Evolutionary conservation across 2,797 vertebrate species (phyloP).

Genomic region (Pseudotriccus pelzelni): DNA sequence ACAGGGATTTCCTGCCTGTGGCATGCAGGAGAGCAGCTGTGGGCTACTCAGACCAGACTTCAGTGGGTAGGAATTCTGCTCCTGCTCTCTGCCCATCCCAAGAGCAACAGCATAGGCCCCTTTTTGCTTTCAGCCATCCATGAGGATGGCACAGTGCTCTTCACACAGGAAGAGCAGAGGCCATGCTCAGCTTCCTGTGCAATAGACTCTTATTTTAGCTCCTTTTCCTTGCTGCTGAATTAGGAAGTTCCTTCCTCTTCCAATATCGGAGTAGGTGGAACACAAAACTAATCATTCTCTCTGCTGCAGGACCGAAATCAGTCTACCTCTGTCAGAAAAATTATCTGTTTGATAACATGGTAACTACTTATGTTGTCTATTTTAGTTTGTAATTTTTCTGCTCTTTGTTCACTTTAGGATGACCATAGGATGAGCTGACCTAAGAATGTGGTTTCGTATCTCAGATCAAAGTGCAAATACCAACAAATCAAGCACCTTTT

Average conservation of each 20-base stretch:
- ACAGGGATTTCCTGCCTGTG: background rate
- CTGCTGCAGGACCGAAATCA: background rate
- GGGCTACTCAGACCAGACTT: background rate
- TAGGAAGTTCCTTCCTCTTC: background rate
- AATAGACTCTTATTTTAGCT: background rate
- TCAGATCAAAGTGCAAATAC: background rate
- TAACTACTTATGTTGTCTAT: background rate
- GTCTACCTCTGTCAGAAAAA: background rate
- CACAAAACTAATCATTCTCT: background rate
- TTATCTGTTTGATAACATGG: background rate
- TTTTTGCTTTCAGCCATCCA: background rate
- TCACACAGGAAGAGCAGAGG: conserved; percentile 20
- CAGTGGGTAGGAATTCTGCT: background rate
- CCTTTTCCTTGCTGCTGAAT: background rate
- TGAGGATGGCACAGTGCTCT: background rate
- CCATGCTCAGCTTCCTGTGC: conserved; percentile 7
- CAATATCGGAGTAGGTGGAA: background rate
- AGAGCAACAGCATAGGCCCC: background rate
- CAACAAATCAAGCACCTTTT: background rate
- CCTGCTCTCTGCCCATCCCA: background rate
- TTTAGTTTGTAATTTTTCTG: background rate
- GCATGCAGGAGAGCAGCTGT: background rate
- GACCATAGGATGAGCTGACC: background rate
- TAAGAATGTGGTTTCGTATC: background rate
- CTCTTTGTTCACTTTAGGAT: background rate